Evolutionary conservation across 2,113 vertebrate species (phyloP), one percentile per base, ranked within the genome.

Genomic region (Panurus biarmicus): DNA sequence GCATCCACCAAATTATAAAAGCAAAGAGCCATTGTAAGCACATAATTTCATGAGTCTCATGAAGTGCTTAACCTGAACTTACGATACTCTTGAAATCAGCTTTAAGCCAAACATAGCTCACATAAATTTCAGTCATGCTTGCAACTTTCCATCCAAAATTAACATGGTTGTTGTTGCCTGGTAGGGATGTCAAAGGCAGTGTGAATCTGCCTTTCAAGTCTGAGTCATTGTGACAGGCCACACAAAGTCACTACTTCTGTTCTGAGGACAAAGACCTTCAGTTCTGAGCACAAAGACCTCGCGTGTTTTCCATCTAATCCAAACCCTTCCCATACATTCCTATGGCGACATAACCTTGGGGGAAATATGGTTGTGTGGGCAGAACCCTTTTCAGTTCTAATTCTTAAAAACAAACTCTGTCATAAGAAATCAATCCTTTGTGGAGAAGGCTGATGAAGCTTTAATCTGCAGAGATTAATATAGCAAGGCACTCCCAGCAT

Each of bases 331-430:
- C 0, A 47, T 44, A n/a, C 21, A 53, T 88, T 50, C 58, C 40
- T 76, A 17, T 5, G 36, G 54, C 19, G 0, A 25, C 2, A 0
- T n/a, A 82, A 57, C 17, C 22, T 9, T 61, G 10, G 25, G 28
- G 28, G 15, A 88, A 86, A 76, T 3, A 12, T 0, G 4, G 5
- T 35, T 22, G 14, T 7, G 84, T 50, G 50, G 26, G 12, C 64
- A 89, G 51, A 86, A 51, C 11, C 12, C 24, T 58, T 58, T 86
- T 31, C 36, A 79, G 1, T 53, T 65, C 36, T 53, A 33, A 24
- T 11, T 53, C 67, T 70, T 88, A 33, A 53, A 90, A 88, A 25
- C 8, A 17, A 45, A 45, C 44, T 73, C 36, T 69, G 35, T 24
- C 64, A 25, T 70, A 35, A 80, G 36, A 57, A 69, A 62, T 56